Base-by-base conservation (phyloP, 2,797 vertebrate species). In the Uromys caudimaculatus region DNA sequence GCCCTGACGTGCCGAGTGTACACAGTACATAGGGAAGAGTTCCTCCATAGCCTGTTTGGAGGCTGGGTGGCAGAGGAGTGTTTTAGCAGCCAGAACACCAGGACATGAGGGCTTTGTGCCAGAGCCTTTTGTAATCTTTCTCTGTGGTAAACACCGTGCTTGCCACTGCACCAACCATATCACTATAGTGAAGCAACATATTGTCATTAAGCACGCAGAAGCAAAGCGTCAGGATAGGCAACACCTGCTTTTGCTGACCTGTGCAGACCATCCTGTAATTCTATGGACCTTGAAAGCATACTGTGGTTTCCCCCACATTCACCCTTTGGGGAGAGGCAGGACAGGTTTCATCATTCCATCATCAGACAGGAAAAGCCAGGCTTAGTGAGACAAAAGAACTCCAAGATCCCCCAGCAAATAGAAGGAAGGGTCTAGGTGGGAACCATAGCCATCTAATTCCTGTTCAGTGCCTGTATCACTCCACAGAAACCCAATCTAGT, bases 31-130 rank as follows among this genome's bases (percentile, higher is more conserved):
- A 4, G 52, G 3, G 27, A 41, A 76, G 77, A 84, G 38, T 41
- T 14, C 19, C 41, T 35, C 41, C 12, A 12, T 10, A 41, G 35
- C 29, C 8, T 0, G 9, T 12, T 44, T 29, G 6, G 93, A 88
- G 29, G 44, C 52, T 2, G 4, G 3, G 13, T 6, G 17, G 23
- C 9, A 23, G 41, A n/a, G 10, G 8, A 71, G 14, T 0, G 0
- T 4, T 16, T 23, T 24, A 21, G 38, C 3, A 1, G 1, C 5
- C 11, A 6, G 54, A 24, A 56, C 5, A 0, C 38, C 2, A n/a
- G 27, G n/a, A 44, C 44, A 0, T 32, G 9, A 23, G 64, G 23
- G 41, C 90, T 52, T 62, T 6, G 3, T 2, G 3, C 17, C 1
- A 5, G 50, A 2, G 38, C 60, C 71, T 14, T n/a, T 71, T 0